These are phyloP conservation scores for Pachyrhynchus sulphureomaculatus DNA, from an alignment of 1,140 invertebrate genomes.

Conservation along the genomic window DNA sequence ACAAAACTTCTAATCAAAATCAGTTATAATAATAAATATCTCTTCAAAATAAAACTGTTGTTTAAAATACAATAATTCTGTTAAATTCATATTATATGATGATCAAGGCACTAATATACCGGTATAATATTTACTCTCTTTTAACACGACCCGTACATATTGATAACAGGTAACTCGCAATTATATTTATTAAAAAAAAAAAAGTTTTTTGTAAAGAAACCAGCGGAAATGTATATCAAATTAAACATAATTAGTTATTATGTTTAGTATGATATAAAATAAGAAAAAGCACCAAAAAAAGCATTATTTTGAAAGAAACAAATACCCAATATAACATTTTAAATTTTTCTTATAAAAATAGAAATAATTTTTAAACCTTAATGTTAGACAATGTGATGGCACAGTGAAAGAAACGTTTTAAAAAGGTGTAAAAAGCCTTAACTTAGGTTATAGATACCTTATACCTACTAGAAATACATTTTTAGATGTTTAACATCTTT, in stretches of 20 bases:
- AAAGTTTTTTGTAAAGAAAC: too few species aligned
- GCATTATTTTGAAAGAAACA: too few species aligned
- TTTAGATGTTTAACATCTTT: conserved; percentile 34
- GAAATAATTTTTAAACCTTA: not conserved
- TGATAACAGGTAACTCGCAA: conserved; percentile 24
- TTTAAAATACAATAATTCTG: conserved; percentile 7
- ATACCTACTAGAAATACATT: conserved; percentile 21
- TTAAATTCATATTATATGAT: conserved; percentile 14
- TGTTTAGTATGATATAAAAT: too few species aligned
- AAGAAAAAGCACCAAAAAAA: too few species aligned
- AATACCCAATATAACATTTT: not conserved
- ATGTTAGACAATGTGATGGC: conserved; percentile 38
- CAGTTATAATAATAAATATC: conserved; percentile 11
- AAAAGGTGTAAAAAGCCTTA: conserved; percentile 3
- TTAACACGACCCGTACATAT: conserved; percentile 18
- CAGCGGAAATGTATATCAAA: too few species aligned
- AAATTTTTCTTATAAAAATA: conserved; percentile 8
- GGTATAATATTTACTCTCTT: not conserved
- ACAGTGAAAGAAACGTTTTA: conserved; percentile 25
- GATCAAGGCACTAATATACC: conserved; percentile 14
- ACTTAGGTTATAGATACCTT: conserved; percentile 7
- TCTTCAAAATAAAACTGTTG: conserved; percentile 16
- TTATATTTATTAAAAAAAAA: too few species aligned
- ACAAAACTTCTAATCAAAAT: conserved; percentile 2
- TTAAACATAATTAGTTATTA: too few species aligned